Evolutionary conservation across 92 coral and sea anemone genomes (phyloP).

Genomic region (Palythoa grandis): DNA sequence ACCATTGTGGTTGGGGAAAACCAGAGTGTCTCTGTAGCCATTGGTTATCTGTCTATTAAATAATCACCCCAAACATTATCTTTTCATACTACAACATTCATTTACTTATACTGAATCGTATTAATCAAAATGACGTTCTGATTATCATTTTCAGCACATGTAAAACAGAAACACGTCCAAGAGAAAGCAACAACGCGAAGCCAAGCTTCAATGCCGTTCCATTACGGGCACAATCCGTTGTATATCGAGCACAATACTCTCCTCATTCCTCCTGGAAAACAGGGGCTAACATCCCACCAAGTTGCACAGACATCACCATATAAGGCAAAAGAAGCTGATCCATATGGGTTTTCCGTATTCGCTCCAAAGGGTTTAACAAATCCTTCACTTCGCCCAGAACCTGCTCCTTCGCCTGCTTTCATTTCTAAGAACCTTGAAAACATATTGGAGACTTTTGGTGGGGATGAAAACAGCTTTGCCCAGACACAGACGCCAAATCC

Average conservation of each 20-base stretch:
- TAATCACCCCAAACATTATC: background rate
- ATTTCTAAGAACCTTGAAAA: constrained; percentile 31
- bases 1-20: too few relatives aligned
- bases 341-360: background rate
- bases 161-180: background rate
- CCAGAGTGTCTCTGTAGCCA: too few relatives aligned
- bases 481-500: background rate
- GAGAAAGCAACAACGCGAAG: background rate
- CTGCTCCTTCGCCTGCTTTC: constrained; percentile 20
- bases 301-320: background rate
- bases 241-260: background rate
- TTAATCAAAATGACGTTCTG: background rate
- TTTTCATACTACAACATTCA: background rate
- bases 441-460: constrained; percentile 36
- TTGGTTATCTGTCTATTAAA: too few relatives aligned
- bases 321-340: background rate
- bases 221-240: background rate
- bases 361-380: background rate
- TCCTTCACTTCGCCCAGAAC: background rate
- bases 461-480: background rate
- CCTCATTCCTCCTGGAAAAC: background rate
- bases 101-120: background rate
- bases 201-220: constrained; percentile 5
- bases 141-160: background rate
- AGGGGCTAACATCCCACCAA: background rate